Evolutionary conservation across 2,113 vertebrate species (phyloP), one percentile per base, ranked within the genome.

Genomic region (Notarius lentiginosus): DNA sequence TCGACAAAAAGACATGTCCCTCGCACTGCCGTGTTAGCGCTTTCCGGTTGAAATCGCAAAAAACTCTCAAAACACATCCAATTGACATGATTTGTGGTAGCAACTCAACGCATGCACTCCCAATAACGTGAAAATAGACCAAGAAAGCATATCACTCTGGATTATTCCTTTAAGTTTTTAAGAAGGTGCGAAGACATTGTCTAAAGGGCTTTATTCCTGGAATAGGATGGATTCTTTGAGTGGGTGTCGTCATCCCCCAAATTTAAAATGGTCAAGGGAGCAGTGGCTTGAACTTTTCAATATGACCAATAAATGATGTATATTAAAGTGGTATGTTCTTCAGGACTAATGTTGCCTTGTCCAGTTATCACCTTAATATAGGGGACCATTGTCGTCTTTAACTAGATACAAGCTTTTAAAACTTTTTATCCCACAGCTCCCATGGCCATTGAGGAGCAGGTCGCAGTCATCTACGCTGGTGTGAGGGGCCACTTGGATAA

Each of bases 371-470:
- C 8, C 17, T 63, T 24, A 3, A 24, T n/a, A 12, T 27, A 14
- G 15, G 30, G 6, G 22, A 11, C 22, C 9, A 24, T 4, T 4
- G 20, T 22, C 30, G 30, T 30, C 17, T 49, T 49, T 22, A 22
- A 10, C 63, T 83, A 17, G 49, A 30, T 30, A 55, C 30, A 24
- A n/a, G 0, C 27, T 60, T 75, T 53, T 77, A 47, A 76, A 30
- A 30, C 30, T 0, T 77, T 77, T 58, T 76, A 47, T 30, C 9
- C 0, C 70, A 4, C 90, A 99, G 98, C 90, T 89, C 98, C 98
- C 89, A 99, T 99, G 98, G 98, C 98, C 86, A 99, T 99, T 90
- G 98, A 99, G 91, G 98, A 99, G 58, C 98, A 99, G 93, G 98
- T 99, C 2, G 93, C 97, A 0, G 98, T 99, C 85, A 99, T 99